Conservation (phyloP, 2,797 vertebrate species). For the Sarcoramphus papa region DNA sequence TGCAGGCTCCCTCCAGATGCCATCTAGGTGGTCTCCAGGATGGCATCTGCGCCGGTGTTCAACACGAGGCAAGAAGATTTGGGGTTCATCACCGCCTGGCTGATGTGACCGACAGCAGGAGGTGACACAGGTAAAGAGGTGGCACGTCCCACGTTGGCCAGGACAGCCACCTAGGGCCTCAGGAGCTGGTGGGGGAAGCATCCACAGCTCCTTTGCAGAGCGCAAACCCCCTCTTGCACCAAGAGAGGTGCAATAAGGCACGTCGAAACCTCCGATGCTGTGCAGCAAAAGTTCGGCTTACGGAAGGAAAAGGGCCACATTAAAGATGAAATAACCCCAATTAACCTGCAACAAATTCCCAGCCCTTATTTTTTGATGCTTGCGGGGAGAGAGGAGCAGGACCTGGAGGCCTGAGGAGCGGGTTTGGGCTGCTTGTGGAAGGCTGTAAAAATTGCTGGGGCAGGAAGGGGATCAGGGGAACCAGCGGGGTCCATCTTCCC, state of each 20-base stretch:
- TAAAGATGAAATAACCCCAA: slow-evolving; percentile 26
- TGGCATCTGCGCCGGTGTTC: neutral
- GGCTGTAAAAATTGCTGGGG: neutral
- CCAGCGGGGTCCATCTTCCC: neutral
- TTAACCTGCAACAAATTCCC: slow-evolving; percentile 27
- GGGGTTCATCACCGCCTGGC: neutral
- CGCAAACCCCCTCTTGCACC: rapidly evolving
- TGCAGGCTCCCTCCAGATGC: neutral
- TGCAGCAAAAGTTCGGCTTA: neutral
- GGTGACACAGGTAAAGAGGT: neutral
- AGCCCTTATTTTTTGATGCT: neutral
- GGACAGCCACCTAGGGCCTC: neutral
- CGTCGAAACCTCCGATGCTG: rapidly evolving
- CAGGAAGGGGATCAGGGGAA: neutral
- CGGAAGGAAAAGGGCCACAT: neutral
- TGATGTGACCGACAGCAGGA: neutral
- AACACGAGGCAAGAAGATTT: rapidly evolving
- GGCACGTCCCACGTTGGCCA: rapidly evolving
- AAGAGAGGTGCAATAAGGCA: too few species aligned
- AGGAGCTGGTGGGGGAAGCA: neutral
- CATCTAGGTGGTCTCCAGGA: neutral
- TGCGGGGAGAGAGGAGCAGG: neutral
- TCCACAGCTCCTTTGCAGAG: neutral
- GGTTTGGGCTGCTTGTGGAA: neutral
- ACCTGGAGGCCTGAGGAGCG: neutral